These are phyloP conservation scores for Macrosoma leucophasiata DNA, from an alignment of 2,888 invertebrate species.

Conservation along the genomic window DNA sequence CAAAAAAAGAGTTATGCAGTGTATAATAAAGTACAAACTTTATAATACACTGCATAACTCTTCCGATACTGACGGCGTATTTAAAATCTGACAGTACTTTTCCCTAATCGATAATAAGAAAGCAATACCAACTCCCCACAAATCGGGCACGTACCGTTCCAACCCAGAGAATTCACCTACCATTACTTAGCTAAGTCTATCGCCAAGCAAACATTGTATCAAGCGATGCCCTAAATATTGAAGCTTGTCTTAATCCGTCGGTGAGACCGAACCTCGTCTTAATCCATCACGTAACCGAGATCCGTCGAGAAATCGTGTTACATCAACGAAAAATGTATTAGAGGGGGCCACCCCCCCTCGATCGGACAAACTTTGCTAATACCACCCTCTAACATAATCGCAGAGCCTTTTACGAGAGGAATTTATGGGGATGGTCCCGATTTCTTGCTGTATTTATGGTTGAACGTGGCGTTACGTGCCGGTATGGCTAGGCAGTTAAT, in stretches of 20 bases:
- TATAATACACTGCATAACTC: too few species aligned
- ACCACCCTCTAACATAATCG: constrained; percentile 76
- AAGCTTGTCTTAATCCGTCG: constrained; percentile 63
- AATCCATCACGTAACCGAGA: constrained; percentile 76
- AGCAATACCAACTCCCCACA: too few species aligned
- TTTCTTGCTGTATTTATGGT: constrained; percentile 72
- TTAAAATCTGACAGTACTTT: too few species aligned
- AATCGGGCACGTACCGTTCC: too few species aligned
- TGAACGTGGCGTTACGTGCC: constrained; percentile 65
- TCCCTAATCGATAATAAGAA: too few species aligned
- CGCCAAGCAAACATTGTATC: constrained; percentile 65
- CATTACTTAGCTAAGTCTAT: constrained; percentile 59
- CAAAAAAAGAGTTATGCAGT: too few species aligned
- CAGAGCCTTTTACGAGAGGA: constrained; percentile 75
- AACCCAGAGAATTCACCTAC: too few species aligned
- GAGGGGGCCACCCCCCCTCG: constrained; percentile 53
- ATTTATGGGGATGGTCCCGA: constrained; percentile 74
- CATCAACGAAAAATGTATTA: constrained; percentile 78
- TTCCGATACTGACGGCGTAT: too few species aligned
- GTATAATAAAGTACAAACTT: too few species aligned
- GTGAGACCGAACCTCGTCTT: constrained; percentile 66
- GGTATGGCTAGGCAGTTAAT: constrained; percentile 59
- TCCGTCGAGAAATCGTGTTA: constrained; percentile 76
- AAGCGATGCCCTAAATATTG: constrained; percentile 66
- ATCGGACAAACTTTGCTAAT: constrained; percentile 76